Conservation (phyloP, 2,888 invertebrate species). For the Anorthoa munda region DNA sequence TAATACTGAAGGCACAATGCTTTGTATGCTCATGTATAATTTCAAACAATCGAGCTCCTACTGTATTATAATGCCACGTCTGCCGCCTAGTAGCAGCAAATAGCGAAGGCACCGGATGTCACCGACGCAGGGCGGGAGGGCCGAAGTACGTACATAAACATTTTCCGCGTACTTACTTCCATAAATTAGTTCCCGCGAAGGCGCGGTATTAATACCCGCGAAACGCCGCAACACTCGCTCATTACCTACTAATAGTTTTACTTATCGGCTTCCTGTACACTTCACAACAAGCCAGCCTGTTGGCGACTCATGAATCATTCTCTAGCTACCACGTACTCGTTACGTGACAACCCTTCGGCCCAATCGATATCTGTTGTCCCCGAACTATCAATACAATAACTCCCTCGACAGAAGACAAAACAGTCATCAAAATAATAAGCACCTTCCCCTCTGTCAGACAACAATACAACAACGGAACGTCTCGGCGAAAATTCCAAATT, state of each 20-base stretch:
- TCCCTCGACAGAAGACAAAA: constrained; percentile 75
- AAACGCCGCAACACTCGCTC: constrained; percentile 85
- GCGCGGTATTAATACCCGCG: constrained; percentile 89
- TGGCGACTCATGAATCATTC: constrained; percentile 68
- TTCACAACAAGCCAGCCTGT: constrained; percentile 74
- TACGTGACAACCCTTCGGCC: constrained; percentile 63
- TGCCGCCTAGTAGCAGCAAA: constrained; percentile 69
- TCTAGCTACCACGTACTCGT: constrained; percentile 46
- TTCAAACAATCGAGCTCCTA: constrained; percentile 48
- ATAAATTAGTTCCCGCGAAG: constrained; percentile 90
- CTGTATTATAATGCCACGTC: constrained; percentile 69
- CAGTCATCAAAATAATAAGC: constrained; percentile 85
- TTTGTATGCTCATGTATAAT: constrained; percentile 13
- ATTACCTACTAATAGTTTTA: constrained; percentile 89
- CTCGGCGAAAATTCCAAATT: constrained; percentile 85
- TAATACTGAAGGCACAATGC: constrained; percentile 14
- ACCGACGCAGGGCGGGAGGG: constrained; percentile 80
- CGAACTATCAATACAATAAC: constrained; percentile 68
- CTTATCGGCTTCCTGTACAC: constrained; percentile 85
- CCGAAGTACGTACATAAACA: constrained; percentile 86
- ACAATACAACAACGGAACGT: constrained; percentile 75
- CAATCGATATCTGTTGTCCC: constrained; percentile 64
- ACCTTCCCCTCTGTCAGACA: constrained; percentile 77
- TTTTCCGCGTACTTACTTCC: constrained; percentile 90
- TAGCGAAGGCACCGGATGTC: constrained; percentile 86